A percentile compares a stretch with the other conserved stretches of the same genome.
phyloP scores from a whole-genome alignment of 1,140 invertebrate species.

The Melipona quadrifasciata region DNA sequence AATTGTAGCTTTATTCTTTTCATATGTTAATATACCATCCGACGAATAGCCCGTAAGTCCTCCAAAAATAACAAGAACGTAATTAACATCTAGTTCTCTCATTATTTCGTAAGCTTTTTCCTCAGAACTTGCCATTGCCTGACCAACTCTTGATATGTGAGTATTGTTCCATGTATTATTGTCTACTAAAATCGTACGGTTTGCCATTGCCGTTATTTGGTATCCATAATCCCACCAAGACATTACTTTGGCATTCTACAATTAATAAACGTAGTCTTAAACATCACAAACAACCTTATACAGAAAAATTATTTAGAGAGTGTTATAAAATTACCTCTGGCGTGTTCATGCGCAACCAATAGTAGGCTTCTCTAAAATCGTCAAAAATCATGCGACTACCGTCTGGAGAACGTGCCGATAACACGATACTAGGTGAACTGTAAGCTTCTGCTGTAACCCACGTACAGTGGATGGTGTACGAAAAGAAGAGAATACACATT shows the following conservation, averaged over 20 bases:
- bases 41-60: conserved; percentile 99
- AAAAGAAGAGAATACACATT: conserved; percentile 92
- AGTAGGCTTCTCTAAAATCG: conserved; percentile 98
- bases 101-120: conserved; percentile 99
- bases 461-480: conserved; percentile 98
- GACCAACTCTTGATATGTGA: conserved; percentile 97
- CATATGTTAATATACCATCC: conserved; percentile 86
- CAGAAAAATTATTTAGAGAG: background rate
- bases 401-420: conserved; percentile 96
- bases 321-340: conserved; percentile 84
- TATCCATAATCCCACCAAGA: conserved; percentile 99
- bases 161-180: conserved; percentile 99
- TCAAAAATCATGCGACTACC: conserved; percentile 98
- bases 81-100: conserved; percentile 98
- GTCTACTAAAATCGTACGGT: conserved; percentile 98
- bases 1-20: background rate
- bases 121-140: conserved; percentile 98
- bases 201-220: conserved; percentile 99
- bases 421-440: conserved; percentile 97
- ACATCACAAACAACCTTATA: background rate
- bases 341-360: conserved; percentile 98
- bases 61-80: conserved; percentile 99
- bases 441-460: conserved; percentile 99
- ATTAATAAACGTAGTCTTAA: conserved; percentile 52
- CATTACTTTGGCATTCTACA: conserved; percentile 96